A percentile compares a stretch with the other conserved stretches of the same genome.
Conservation (phyloP, 1,140 invertebrate genomes). For the Armadillidium nasatum region DNA sequence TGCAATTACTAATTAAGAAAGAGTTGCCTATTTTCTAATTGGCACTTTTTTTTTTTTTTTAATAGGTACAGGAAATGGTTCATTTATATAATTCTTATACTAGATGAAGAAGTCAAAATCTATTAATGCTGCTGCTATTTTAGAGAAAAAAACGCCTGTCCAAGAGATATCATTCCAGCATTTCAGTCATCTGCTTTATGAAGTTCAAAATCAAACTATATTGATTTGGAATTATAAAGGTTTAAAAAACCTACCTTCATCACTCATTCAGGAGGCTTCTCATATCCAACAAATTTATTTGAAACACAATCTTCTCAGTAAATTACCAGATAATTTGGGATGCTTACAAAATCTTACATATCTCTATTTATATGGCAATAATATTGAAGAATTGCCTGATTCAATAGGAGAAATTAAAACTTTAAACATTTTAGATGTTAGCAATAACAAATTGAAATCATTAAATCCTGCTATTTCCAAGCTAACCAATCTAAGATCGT, state of each 20-base stretch:
- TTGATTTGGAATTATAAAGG: background rate
- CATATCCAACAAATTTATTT: background rate
- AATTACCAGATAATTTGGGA: background rate
- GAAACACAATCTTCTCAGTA: background rate
- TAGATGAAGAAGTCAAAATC: background rate
- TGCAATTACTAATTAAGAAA: too few relatives aligned
- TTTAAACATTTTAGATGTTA: background rate
- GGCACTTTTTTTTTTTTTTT: background rate
- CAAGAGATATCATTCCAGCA: background rate
- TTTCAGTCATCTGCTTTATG: background rate
- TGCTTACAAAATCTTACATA: background rate
- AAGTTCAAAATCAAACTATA: background rate
- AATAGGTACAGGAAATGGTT: background rate
- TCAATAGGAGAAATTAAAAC: background rate
- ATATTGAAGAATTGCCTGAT: background rate
- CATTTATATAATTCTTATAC: background rate
- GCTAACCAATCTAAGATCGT: background rate
- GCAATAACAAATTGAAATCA: background rate
- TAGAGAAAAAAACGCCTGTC: background rate
- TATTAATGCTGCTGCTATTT: background rate
- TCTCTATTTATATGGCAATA: background rate
- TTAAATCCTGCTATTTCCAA: background rate
- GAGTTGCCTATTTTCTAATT: background rate
- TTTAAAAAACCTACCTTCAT: background rate
- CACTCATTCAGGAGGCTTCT: background rate